Percentiles rank a stretch among this genome's conserved stretches.
These are phyloP conservation scores for Troides aeacus DNA, from an alignment of 2,888 invertebrate species.

Conservation along the genomic window DNA sequence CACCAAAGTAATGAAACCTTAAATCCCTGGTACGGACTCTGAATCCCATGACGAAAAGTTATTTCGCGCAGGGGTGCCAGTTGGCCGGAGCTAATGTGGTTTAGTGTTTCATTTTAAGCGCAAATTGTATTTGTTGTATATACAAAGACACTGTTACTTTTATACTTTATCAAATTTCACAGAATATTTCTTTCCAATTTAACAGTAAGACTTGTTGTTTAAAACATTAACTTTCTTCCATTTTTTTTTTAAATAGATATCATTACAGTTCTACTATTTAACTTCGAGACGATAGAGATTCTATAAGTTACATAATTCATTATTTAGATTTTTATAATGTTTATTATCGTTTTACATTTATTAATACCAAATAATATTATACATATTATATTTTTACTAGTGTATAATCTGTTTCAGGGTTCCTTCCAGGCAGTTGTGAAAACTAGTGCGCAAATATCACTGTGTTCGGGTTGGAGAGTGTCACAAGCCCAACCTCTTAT, in stretches of 20 bases:
- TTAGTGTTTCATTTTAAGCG: conserved; percentile 73
- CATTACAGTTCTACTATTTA: no score
- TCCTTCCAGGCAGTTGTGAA: no score
- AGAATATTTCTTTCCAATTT: conserved; percentile 7
- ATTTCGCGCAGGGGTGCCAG: conserved; percentile 67
- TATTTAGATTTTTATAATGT: no score
- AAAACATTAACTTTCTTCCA: background rate
- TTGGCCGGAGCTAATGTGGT: conserved; percentile 76
- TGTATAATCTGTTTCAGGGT: no score
- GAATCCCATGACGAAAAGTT: conserved; percentile 77
- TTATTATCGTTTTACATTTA: no score
- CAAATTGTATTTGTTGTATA: conserved; percentile 73
- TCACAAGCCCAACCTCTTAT: no score
- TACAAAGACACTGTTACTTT: conserved; percentile 61
- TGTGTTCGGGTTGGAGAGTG: no score
- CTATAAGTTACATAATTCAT: no score
- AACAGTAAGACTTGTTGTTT: background rate
- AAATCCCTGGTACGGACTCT: conserved; percentile 78
- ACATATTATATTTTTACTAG: background rate
- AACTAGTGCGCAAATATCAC: no score
- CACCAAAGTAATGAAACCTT: conserved; percentile 77
- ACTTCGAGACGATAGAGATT: no score
- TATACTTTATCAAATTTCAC: conserved; percentile 54
- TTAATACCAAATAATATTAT: no score
- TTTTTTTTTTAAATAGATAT: background rate